Evolutionary conservation across 2,888 invertebrate species (phyloP).

Genomic region (Endomychus coccineus): DNA sequence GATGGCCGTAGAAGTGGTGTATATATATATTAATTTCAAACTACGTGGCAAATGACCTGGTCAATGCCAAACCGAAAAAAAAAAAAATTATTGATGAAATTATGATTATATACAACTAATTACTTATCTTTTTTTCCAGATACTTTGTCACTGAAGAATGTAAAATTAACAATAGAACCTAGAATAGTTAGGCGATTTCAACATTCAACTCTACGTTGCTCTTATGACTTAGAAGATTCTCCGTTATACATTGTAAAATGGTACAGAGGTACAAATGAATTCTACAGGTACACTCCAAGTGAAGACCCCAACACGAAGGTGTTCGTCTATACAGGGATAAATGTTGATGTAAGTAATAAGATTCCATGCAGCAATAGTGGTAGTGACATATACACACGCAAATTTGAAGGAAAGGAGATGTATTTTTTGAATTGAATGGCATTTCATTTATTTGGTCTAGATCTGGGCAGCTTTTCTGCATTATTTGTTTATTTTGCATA

Average conservation of each 20-base stretch:
- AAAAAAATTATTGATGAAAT: too few relatives aligned
- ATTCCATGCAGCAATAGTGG: too few relatives aligned
- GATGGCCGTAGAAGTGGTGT: too few relatives aligned
- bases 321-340: slow-evolving; percentile 66
- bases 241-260: slow-evolving; percentile 80
- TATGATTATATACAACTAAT: background rate
- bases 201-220: slow-evolving; percentile 63
- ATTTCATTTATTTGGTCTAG: too few relatives aligned
- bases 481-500: too few relatives aligned
- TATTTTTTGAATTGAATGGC: too few relatives aligned
- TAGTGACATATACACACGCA: too few relatives aligned
- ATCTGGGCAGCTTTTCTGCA: too few relatives aligned
- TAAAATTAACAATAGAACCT: slow-evolving; percentile 53
- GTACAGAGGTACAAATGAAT: slow-evolving; percentile 77
- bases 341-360: slow-evolving; percentile 80
- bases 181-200: slow-evolving; percentile 60
- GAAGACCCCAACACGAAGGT: slow-evolving; percentile 66
- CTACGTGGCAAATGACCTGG: too few relatives aligned
- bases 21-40: too few relatives aligned
- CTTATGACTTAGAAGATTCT: slow-evolving; percentile 68
- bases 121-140: slow-evolving; percentile 42
- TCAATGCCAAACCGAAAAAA: too few relatives aligned
- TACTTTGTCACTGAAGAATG: slow-evolving; percentile 62
- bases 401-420: too few relatives aligned
- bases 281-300: slow-evolving; percentile 74